Base-by-base conservation (phyloP, 2,113 vertebrate species). In the Thamnophis sirtalis region DNA sequence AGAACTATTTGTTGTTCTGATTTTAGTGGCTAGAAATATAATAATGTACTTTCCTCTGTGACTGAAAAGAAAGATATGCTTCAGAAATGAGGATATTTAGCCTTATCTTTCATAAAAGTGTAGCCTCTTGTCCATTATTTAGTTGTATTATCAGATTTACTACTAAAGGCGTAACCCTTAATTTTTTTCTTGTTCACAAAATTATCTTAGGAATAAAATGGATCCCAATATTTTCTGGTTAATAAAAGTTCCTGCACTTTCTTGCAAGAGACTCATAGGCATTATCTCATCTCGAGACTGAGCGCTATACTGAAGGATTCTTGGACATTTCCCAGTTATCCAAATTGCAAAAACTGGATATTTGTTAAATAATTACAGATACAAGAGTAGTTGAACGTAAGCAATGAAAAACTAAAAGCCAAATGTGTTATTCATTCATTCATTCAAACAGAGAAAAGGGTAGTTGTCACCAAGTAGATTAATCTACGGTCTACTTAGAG, bases 121-220 rank as follows among this genome's bases (percentile, higher is more conserved):
- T 50, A 80, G n/a, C 63, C 33, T 3, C n/a, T 3, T 22, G 2
- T n/a, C 50, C 26, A 21, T 50, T 50, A 19, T 50, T 89, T 51
- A 10, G 2, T 33, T 68, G 51, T 28, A 68, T 68, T 68, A 33
- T 51, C 19, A 68, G 17, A n/a, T 68, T n/a, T 28, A 73, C 15
- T 9, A 26, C 28, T 1, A 51, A 26, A 19, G 22, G 8, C 60
- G 97, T 99, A 99, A 56, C 98, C 97, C 89, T 98, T 51, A n/a
- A n/a, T 33, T 54, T 54, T 24, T 38, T 21, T 38, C n/a, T 22
- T 19, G 53, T 21, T 33, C n/a, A 43, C 9, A 0, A 38, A 80
- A 53, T 8, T 33, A 10, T 90, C 5, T 84, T 54, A 85, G 98
- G 28, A 53, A 28, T 17, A 38, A n/a, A 28, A 54, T 55, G n/a